Evolutionary conservation across 2,888 invertebrate species (phyloP).

Genomic region (Archips xylosteana): DNA sequence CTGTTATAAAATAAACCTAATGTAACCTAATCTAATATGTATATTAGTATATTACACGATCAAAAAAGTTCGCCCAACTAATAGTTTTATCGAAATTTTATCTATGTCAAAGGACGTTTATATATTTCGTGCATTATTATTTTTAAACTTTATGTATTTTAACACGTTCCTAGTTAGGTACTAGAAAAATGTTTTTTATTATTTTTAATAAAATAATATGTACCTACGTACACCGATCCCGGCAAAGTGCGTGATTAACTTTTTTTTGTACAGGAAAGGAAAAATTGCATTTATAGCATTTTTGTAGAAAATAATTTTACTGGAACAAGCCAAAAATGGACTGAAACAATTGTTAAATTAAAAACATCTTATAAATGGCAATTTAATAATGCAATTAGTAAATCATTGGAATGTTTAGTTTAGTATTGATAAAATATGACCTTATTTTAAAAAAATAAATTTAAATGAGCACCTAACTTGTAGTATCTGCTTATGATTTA

Average conservation of each 20-base stretch:
- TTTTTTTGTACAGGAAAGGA: not conserved
- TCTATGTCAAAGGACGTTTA: too few relatives aligned
- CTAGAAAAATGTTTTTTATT: not conserved
- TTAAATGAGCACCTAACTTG: too few relatives aligned
- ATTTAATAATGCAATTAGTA: not conserved
- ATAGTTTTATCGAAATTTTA: too few relatives aligned
- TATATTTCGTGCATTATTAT: too few relatives aligned
- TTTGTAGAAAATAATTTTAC: slow-evolving; percentile 14
- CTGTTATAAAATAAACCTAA: too few relatives aligned
- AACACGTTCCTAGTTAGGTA: slow-evolving; percentile 1
- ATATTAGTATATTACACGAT: too few relatives aligned
- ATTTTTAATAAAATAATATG: not conserved
- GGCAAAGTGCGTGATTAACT: too few relatives aligned
- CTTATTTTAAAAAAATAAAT: too few relatives aligned
- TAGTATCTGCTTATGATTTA: too few relatives aligned
- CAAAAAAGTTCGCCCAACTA: too few relatives aligned
- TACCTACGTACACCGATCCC: not conserved
- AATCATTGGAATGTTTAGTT: not conserved
- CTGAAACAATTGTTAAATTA: slow-evolving; percentile 10
- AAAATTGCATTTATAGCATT: slow-evolving; percentile 20
- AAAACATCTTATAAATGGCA: not conserved
- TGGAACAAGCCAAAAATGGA: slow-evolving; percentile 27
- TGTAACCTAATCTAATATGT: too few relatives aligned
- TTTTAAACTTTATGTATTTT: too few relatives aligned
- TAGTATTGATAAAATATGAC: not conserved